Base-by-base conservation (phyloP, 1,140 invertebrate species). In the Amyelois transitella region DNA sequence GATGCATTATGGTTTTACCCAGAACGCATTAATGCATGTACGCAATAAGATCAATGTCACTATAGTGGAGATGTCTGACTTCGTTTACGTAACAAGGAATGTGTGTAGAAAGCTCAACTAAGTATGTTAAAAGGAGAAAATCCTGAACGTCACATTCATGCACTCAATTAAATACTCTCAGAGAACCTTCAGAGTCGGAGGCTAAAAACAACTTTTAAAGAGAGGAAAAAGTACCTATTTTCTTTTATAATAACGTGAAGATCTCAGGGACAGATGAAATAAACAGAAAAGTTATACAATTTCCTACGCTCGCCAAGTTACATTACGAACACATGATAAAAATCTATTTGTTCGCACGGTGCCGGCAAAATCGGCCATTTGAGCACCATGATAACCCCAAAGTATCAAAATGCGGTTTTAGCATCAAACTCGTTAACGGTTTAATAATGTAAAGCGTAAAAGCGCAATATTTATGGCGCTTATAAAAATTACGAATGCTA, bases 391-490 rank as follows among this genome's bases (percentile, higher is more conserved):
- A 2, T 14, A 38, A 38, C 32, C 12, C 1, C 32, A 38, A 38
- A 38, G 32, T 38, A 38, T 38, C 32, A 38, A 38, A 38, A 38
- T 14, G 32, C 6, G 32, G 32, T 55, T 49, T 55, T 22, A 22
- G 25, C 10, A 25, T 48, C 19, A 25, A 24, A 19, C 53, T 55
- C 47, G 53, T 54, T 54, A 55, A 24, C n/a, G 18, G 49, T 55
- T 55, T 28, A 49, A 49, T 55, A 55, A 38, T 18, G 43, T 55
- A 55, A 49, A 55, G 17, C 19, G 53, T 55, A 49, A 55, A 55
- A 24, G 53, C 18, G 25, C 25, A 48, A 55, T 55, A 55, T 55
- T 55, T 55, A 54, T 48, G 52, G 52, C n/a, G 43, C 19, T 19
- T n/a, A 21, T 19, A 47, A 54, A 53, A 54, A 54, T n/a, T 47